A percentile compares a stretch with the other conserved stretches of the same genome.
Conservation (phyloP, 1,140 invertebrate genomes). For the Tribolium madens region DNA sequence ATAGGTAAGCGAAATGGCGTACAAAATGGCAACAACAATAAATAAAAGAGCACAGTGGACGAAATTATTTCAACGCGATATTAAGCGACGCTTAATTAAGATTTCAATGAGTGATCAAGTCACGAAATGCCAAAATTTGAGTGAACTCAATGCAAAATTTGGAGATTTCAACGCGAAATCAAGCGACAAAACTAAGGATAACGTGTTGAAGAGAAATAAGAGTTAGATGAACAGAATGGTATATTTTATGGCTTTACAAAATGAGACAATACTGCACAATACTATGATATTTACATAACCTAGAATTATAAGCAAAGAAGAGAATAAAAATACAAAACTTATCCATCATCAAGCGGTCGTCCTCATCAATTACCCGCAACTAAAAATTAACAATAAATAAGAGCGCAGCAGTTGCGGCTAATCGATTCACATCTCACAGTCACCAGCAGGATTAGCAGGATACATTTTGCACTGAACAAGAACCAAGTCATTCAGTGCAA, state of each 20-base stretch:
- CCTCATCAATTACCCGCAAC: neutral
- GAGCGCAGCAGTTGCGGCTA: conserved; percentile 12
- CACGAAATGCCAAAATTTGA: too few relatives aligned
- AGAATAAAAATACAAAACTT: conserved; percentile 3
- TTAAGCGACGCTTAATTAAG: too few relatives aligned
- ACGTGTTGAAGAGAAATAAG: neutral
- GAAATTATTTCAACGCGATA: too few relatives aligned
- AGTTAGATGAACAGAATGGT: conserved; percentile 23
- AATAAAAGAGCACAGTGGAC: too few relatives aligned
- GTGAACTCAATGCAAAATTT: too few relatives aligned
- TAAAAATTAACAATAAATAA: conserved; percentile 14
- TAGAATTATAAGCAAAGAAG: conserved; percentile 10
- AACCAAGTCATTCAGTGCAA: conserved; percentile 19
- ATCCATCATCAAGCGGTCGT: conserved; percentile 14
- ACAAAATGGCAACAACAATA: too few relatives aligned
- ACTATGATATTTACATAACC: conserved; percentile 30
- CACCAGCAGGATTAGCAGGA: neutral
- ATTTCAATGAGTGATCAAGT: too few relatives aligned
- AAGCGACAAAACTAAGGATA: too few relatives aligned
- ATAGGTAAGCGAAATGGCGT: too few relatives aligned
- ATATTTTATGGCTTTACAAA: conserved; percentile 9
- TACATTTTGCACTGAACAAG: conserved; percentile 33
- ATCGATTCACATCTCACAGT: neutral
- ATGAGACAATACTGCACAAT: conserved; percentile 28
- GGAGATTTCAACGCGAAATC: too few relatives aligned